Evolutionary conservation across 2,888 invertebrate species (phyloP).

Genomic region (Nudaria mundana): DNA sequence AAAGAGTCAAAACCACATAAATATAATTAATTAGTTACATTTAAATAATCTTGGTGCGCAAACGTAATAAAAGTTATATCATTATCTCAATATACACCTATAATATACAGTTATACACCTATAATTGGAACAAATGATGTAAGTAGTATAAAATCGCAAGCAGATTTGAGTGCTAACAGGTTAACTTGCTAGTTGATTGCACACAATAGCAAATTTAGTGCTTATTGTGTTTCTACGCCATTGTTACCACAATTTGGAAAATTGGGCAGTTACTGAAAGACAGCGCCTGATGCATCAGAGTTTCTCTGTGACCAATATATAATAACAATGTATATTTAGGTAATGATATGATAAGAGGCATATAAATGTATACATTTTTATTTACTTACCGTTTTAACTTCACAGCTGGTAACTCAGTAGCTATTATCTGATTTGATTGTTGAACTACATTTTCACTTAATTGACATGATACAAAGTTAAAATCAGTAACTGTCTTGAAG

Average conservation of each 20-base stretch:
- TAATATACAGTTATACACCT: too few relatives aligned
- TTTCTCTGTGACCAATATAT: too few relatives aligned
- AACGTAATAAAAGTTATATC: background rate
- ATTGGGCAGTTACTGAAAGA: too few relatives aligned
- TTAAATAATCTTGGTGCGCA: background rate
- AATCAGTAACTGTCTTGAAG: conserved; percentile 89
- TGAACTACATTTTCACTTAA: conserved; percentile 83
- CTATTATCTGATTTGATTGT: conserved; percentile 72
- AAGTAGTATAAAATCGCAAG: background rate
- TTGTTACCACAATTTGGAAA: too few relatives aligned
- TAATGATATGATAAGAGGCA: background rate
- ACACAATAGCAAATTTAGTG: background rate
- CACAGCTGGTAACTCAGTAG: conserved; percentile 75
- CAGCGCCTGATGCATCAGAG: too few relatives aligned
- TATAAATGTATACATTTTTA: background rate
- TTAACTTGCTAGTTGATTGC: background rate
- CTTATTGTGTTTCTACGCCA: too few relatives aligned
- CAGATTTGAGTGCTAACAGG: background rate
- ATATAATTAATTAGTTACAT: background rate
- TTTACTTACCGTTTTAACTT: conserved; percentile 54
- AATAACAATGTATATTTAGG: background rate
- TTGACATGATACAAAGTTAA: conserved; percentile 83
- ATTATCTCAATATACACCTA: background rate
- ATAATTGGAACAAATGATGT: background rate
- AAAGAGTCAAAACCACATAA: too few relatives aligned